Conservation (phyloP, 2,113 vertebrate species). For the Podocnemis expansa region DNA sequence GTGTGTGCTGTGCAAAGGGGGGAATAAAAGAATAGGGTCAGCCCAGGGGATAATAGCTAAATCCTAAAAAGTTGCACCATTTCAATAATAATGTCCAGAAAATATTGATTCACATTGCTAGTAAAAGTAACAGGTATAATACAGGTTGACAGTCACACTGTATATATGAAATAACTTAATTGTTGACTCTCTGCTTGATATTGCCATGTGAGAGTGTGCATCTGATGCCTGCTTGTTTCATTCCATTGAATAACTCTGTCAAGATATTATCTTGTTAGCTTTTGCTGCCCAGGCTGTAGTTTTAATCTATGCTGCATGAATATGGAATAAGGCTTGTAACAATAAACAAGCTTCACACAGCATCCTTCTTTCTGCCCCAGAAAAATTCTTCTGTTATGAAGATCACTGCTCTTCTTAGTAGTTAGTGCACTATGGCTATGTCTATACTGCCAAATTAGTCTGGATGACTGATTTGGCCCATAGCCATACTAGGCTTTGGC, state of each 20-base stretch:
- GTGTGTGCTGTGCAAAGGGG: background rate
- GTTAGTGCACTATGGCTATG: no score
- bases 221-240: rapidly evolving
- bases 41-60: background rate
- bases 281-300: rapidly evolving
- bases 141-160: background rate
- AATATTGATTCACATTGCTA: background rate
- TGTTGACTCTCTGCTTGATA: background rate
- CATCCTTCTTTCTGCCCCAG: background rate
- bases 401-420: background rate
- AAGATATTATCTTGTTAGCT: rapidly evolving
- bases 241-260: no score
- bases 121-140: background rate
- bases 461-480: no score
- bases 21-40: background rate
- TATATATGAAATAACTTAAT: background rate
- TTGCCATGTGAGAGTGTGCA: rapidly evolving
- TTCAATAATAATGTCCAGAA: background rate
- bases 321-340: background rate
- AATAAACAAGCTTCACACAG: background rate
- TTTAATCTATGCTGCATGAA: background rate
- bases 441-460: no score
- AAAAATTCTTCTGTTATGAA: rapidly evolving
- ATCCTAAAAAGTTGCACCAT: background rate
- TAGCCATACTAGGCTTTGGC: no score